Evolutionary conservation across 2,113 vertebrate species (phyloP).

Genomic region (Pristiophorus japonicus): DNA sequence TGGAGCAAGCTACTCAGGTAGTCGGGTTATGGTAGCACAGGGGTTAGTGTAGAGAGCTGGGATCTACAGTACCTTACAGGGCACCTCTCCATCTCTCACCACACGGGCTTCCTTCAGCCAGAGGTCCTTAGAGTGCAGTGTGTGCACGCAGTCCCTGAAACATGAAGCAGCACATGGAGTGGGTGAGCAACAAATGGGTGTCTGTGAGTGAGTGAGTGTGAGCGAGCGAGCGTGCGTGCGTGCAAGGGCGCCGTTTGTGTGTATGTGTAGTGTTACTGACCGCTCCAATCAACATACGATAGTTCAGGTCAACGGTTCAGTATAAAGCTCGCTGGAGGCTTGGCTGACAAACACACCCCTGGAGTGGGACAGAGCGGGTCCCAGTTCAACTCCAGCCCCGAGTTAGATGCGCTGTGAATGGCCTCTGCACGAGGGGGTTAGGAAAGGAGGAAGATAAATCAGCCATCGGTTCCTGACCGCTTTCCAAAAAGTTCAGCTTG

Average conservation of each 20-base stretch:
- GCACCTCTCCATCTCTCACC: conserved; percentile 79
- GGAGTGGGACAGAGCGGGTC: not conserved
- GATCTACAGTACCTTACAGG: conserved; percentile 71
- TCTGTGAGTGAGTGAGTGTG: too few relatives aligned
- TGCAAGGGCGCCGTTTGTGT: too few relatives aligned
- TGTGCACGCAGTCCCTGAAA: conserved; percentile 84
- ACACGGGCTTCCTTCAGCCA: conserved; percentile 93
- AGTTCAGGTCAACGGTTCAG: not conserved
- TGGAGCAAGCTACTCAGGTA: not conserved
- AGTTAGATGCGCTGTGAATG: too few relatives aligned
- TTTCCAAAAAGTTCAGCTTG: not conserved
- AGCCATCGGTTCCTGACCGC: not conserved
- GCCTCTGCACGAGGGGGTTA: too few relatives aligned
- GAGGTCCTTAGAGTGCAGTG: conserved; percentile 82
- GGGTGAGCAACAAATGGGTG: not conserved
- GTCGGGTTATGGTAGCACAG: not conserved
- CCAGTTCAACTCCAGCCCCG: not conserved
- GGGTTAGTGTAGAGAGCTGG: not conserved
- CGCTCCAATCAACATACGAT: not conserved
- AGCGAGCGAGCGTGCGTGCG: too few relatives aligned
- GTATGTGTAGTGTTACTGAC: not conserved
- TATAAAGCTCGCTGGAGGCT: not conserved
- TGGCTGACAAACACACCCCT: not conserved
- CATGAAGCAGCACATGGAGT: conserved; percentile 34
- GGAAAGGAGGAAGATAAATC: not conserved